These are phyloP conservation scores for Sardina pilchardus DNA, from an alignment of 2,113 vertebrate species.

Conservation along the genomic window DNA sequence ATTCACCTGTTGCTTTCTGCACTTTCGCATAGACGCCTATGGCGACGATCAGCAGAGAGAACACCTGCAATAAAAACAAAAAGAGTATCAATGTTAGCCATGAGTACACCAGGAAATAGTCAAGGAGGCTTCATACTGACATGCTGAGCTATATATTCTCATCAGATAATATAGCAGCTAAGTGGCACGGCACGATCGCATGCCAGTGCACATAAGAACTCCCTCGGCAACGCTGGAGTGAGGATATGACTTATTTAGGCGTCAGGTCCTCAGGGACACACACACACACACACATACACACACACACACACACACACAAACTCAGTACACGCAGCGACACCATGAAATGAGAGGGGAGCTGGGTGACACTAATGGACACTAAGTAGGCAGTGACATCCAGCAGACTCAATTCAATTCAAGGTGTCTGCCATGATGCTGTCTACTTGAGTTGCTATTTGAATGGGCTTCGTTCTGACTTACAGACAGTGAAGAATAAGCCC, in stretches of 20 bases:
- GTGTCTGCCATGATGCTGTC: neutral
- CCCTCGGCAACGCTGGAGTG: neutral
- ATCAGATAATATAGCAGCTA: neutral
- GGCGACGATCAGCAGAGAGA: constrained; percentile 74
- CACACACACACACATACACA: neutral
- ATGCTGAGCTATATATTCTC: neutral
- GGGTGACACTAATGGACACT: neutral
- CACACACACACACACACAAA: neutral
- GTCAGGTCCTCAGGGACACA: neutral
- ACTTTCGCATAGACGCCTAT: constrained; percentile 74
- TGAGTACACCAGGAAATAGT: neutral
- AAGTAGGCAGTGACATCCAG: neutral
- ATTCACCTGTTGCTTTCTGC: constrained; percentile 74
- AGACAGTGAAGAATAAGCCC: neutral
- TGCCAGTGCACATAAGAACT: neutral
- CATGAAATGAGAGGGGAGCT: neutral
- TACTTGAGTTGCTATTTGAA: neutral
- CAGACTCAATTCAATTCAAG: neutral
- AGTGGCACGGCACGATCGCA: neutral
- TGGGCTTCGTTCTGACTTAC: neutral
- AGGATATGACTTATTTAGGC: neutral
- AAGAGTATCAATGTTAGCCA: neutral
- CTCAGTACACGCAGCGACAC: neutral
- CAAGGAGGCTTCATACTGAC: neutral
- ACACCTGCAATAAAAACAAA: constrained; percentile 57